A percentile compares a stretch with the other conserved stretches of the same genome.
phyloP scores from a whole-genome alignment of 2,797 vertebrate species.

The Mycteria americana region DNA sequence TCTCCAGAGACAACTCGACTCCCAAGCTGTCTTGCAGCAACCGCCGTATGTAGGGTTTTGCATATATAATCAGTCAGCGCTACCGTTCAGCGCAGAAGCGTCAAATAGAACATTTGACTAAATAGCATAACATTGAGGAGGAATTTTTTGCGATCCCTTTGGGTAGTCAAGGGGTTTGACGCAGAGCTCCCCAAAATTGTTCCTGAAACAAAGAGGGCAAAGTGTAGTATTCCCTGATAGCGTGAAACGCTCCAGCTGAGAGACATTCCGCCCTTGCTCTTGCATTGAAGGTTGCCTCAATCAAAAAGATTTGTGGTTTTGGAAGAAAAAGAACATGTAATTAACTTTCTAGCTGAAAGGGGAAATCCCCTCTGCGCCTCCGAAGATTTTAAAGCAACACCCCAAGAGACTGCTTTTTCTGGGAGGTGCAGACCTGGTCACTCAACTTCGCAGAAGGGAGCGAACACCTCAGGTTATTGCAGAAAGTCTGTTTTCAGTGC shows the following conservation, averaged over 20 bases:
- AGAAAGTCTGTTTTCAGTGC: neutral
- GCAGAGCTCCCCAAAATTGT: neutral
- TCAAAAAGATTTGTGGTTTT: neutral
- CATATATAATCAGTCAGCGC: neutral
- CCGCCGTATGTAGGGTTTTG: neutral
- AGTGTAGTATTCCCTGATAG: neutral
- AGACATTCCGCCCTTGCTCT: neutral
- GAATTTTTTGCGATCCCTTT: neutral
- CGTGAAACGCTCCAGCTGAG: accelerated
- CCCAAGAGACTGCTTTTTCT: neutral
- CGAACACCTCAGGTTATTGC: neutral
- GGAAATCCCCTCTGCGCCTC: neutral
- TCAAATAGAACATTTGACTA: neutral
- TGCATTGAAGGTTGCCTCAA: neutral
- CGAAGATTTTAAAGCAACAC: neutral
- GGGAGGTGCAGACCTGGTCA: neutral
- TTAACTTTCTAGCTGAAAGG: neutral
- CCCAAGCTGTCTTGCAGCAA: neutral
- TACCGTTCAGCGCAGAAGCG: neutral
- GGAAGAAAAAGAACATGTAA: neutral
- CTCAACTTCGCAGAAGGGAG: neutral
- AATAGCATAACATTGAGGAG: neutral
- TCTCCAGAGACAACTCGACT: neutral
- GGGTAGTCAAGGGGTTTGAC: neutral
- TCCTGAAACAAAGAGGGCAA: neutral